These are phyloP conservation scores for Coregonus sp. DNA, from an alignment of 2,797 vertebrate species.

Conservation along the genomic window DNA sequence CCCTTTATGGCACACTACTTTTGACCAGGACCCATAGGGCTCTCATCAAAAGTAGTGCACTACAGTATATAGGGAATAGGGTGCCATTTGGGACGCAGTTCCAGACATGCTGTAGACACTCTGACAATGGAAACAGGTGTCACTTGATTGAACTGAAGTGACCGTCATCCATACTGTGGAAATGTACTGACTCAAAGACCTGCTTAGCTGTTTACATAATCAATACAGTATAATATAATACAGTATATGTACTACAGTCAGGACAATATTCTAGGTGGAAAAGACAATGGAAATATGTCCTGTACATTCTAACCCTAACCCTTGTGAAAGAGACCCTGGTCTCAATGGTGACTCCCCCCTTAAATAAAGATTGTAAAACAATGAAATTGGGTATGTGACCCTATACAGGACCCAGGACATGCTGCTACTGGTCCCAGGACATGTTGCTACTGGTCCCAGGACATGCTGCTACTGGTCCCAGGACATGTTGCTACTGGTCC, in stretches of 20 bases:
- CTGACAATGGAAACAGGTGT: constrained; percentile 46
- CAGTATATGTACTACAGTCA: not conserved
- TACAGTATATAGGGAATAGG: not conserved
- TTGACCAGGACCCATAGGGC: not conserved
- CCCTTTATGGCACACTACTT: not conserved
- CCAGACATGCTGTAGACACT: not conserved
- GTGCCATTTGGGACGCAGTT: not conserved
- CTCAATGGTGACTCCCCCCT: no score
- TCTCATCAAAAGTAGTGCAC: no score
- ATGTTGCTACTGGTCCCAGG: no score
- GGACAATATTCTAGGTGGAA: no score
- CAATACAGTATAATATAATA: not conserved
- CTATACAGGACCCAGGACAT: no score
- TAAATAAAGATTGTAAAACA: no score
- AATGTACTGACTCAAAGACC: not conserved
- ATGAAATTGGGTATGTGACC: no score
- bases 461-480: not conserved
- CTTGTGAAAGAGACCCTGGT: no score
- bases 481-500: no score
- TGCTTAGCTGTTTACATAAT: not conserved
- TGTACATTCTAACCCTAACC: no score
- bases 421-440: not conserved
- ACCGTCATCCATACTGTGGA: not conserved
- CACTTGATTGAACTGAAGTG: constrained; percentile 9
- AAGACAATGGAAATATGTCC: no score